Evolutionary conservation across 2,113 vertebrate genomes (phyloP).

Genomic region (Leucosticte australis): DNA sequence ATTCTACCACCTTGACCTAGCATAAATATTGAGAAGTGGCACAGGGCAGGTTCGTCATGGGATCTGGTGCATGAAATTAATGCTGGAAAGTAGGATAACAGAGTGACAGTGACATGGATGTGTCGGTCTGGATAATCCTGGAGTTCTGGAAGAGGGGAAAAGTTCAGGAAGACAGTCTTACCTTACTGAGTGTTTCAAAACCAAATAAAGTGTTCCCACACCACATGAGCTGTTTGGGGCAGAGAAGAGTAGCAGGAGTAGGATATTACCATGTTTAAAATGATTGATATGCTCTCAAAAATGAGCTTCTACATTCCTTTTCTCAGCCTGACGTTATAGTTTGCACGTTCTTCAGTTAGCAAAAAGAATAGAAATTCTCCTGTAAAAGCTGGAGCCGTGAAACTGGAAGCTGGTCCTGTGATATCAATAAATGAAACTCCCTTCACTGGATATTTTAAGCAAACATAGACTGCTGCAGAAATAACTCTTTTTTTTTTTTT

Average conservation of each 20-base stretch:
- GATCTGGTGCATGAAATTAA: slow-evolving; percentile 69
- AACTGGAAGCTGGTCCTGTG: neutral
- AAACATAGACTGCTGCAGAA: neutral
- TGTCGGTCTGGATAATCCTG: slow-evolving; percentile 40
- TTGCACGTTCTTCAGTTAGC: neutral
- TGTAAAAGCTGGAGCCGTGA: neutral
- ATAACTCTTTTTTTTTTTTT: neutral
- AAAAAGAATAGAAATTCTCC: slow-evolving; percentile 1
- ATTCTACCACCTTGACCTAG: slow-evolving; percentile 60
- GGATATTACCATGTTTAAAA: neutral
- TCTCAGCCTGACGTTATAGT: neutral
- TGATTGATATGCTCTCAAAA: neutral
- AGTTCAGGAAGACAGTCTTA: slow-evolving; percentile 41
- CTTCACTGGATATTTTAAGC: slow-evolving; percentile 27
- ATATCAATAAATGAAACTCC: neutral
- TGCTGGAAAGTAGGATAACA: slow-evolving; percentile 44
- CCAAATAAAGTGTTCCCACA: neutral
- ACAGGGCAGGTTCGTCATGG: slow-evolving; percentile 29
- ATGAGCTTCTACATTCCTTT: neutral
- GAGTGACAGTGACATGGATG: slow-evolving; percentile 16
- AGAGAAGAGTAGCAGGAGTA: neutral
- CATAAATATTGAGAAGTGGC: slow-evolving; percentile 27
- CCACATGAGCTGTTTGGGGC: neutral
- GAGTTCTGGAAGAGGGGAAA: slow-evolving; percentile 46
- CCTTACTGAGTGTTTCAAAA: neutral